Conservation (phyloP, 1,140 invertebrate genomes). For the Drosophila takahashii region DNA sequence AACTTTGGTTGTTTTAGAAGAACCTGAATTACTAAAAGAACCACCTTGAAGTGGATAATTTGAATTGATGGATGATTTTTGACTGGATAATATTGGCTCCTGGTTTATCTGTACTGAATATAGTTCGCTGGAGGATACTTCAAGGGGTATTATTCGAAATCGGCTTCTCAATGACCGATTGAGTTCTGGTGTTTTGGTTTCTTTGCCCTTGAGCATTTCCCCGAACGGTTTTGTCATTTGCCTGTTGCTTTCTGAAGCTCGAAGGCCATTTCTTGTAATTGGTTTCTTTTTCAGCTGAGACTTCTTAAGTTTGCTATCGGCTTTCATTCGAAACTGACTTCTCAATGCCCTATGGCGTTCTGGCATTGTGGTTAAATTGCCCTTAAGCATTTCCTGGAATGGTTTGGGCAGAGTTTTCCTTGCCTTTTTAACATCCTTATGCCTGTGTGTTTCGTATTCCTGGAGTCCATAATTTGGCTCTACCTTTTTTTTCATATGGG, state of each 20-base stretch:
- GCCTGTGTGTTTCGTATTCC: too few relatives aligned
- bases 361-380: background rate
- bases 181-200: background rate
- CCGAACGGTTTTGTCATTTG: background rate
- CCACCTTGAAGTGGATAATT: too few relatives aligned
- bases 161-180: background rate
- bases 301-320: too few relatives aligned
- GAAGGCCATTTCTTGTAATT: background rate
- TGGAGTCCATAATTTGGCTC: background rate
- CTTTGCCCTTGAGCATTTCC: background rate
- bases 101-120: too few relatives aligned
- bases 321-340: background rate
- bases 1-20: too few relatives aligned
- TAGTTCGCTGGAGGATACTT: too few relatives aligned
- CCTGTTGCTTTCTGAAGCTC: too few relatives aligned
- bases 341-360: background rate
- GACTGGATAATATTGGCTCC: too few relatives aligned
- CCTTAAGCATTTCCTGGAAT: conserved; percentile 6
- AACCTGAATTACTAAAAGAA: too few relatives aligned
- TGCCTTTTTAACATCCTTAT: too few relatives aligned
- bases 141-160: background rate
- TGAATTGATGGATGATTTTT: too few relatives aligned
- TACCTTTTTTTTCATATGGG: background rate
- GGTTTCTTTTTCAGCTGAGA: too few relatives aligned
- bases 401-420: background rate